Percentiles rank a stretch among this genome's conserved stretches.
These are phyloP conservation scores for Papilio dardanus DNA, from an alignment of 1,140 invertebrate species.

Conservation along the genomic window DNA sequence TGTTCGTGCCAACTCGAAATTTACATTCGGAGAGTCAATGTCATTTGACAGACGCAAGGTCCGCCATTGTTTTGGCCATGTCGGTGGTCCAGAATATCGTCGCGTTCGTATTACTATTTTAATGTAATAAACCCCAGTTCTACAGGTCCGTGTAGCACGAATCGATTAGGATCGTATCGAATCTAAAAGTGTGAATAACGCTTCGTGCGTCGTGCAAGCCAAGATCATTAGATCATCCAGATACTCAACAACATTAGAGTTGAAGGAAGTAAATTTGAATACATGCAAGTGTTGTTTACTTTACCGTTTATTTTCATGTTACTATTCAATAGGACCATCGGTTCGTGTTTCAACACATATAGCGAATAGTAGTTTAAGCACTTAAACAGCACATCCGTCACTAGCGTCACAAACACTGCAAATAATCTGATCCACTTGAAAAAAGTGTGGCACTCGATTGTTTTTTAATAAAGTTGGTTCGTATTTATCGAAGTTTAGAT, in stretches of 20 bases:
- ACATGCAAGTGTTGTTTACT: constrained; percentile 67
- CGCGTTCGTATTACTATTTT: constrained; percentile 54
- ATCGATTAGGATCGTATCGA: constrained; percentile 31
- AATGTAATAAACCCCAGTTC: constrained; percentile 54
- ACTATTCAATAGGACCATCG: constrained; percentile 80
- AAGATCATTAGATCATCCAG: constrained; percentile 72
- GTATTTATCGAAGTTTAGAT: constrained; percentile 45
- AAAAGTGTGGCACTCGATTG: constrained; percentile 59
- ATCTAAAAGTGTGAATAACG: constrained; percentile 41
- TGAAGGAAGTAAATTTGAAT: constrained; percentile 55
- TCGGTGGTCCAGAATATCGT: constrained; percentile 65
- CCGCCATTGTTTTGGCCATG: constrained; percentile 74
- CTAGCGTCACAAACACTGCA: constrained; percentile 72
- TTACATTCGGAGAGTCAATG: constrained; percentile 77
- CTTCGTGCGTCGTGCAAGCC: constrained; percentile 74
- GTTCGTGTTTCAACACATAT: constrained; percentile 63
- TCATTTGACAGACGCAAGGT: constrained; percentile 68
- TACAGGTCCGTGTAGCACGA: constrained; percentile 31
- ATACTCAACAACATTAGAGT: constrained; percentile 58
- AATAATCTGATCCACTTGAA: constrained; percentile 62
- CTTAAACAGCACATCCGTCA: constrained; percentile 66
- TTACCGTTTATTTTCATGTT: constrained; percentile 82
- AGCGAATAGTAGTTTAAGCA: constrained; percentile 52
- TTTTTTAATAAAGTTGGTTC: constrained; percentile 65
- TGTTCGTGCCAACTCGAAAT: constrained; percentile 72